phyloP scores from a whole-genome alignment of 2,113 vertebrate species.

The Hydrochoerus hydrochaeris region DNA sequence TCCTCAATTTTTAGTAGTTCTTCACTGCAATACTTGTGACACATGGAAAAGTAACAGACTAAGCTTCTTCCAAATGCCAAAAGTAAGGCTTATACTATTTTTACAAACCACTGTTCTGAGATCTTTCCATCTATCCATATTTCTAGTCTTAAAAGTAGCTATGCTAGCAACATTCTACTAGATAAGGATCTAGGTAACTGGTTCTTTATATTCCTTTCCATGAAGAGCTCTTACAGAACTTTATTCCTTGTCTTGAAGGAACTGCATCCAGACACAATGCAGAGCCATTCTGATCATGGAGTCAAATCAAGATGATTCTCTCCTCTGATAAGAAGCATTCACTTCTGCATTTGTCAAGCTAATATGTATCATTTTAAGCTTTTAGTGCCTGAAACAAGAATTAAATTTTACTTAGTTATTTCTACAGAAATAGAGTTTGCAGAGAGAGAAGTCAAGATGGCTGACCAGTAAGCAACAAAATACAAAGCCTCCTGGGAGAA shows the following conservation, averaged over 20 bases:
- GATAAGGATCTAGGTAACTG: not conserved
- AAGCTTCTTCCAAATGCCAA: not conserved
- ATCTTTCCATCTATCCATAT: accelerated
- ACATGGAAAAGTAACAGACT: not conserved
- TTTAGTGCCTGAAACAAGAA: slow-evolving; percentile 60
- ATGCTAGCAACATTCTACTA: not conserved
- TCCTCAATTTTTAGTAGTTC: not conserved
- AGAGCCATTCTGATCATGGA: not conserved
- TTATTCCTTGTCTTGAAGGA: not conserved
- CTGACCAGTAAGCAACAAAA: no score
- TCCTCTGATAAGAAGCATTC: slow-evolving; percentile 42
- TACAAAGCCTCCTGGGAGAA: no score
- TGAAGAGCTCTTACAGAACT: not conserved
- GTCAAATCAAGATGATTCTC: not conserved
- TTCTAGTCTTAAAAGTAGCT: not conserved
- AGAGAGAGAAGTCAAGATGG: no score
- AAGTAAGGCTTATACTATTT: not conserved
- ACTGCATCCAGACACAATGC: not conserved
- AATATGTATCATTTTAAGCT: slow-evolving; percentile 56
- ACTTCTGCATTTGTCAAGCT: slow-evolving; percentile 8
- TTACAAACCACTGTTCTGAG: not conserved
- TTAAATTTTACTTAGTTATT: slow-evolving; percentile 73
- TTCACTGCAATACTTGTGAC: not conserved
- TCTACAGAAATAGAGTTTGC: slow-evolving; percentile 64
- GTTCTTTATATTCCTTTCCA: not conserved